Evolutionary conservation across 2,888 invertebrate genomes (phyloP), one percentile per base, ranked within the genome.

Genomic region (Melitaea athalia): DNA sequence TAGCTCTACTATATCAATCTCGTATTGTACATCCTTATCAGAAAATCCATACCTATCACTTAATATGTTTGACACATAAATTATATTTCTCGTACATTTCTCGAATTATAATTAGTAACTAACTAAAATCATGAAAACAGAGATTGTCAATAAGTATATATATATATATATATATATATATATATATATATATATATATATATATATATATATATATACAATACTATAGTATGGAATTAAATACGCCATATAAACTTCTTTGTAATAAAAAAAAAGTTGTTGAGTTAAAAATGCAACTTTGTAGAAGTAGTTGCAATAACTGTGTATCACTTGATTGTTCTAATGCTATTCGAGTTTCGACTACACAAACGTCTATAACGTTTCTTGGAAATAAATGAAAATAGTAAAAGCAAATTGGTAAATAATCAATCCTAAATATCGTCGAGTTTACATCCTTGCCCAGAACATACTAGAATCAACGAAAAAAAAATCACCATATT

Each of bases 361-460:
- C 17, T 50, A 24, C 50, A 50, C 50, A 50, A n/a, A 10, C 15
- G n/a, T 53, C 15, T 1, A 33, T n/a, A 55, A 12, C 31, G 14
- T n/a, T 55, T 55, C 55, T 55, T 33, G n/a, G 55, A 55, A 31
- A 7, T 10, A n/a, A 33, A 55, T 55, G 33, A 55, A 33, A 33
- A 33, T 7, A 55, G 33, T 55, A 14, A 55, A 24, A 24, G 24
- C 24, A 24, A 24, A 24, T 24, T 24, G 24, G 24, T 24, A 24
- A 24, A 31, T 12, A 53, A 53, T 33, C 31, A 53, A 50, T 5
- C 50, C 3, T 14, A 53, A 53, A 53, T 53, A 53, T 17, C 12
- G 53, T 12, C 31, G 12, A 24, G 24, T 12, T 53, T 50, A 17
- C 50, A 50, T 50, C 50, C 53, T 31, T 17, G 7, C 31, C 4